Evolutionary conservation across 2,888 invertebrate species (phyloP).

Genomic region (Pollenia labialis): DNA sequence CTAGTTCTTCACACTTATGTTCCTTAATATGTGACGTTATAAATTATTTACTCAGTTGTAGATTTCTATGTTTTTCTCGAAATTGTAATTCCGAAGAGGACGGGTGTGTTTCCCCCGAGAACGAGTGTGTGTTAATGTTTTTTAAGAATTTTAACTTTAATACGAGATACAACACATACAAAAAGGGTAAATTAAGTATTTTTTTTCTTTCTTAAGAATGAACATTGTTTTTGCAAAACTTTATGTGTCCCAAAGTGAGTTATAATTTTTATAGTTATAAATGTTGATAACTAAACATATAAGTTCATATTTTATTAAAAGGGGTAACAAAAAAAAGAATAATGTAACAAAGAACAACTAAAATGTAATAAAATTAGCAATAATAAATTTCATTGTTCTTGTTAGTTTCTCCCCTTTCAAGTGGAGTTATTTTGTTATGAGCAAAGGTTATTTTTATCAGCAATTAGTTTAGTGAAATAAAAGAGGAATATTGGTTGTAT

Average conservation of each 20-base stretch:
- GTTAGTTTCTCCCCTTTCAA: conserved; percentile 30
- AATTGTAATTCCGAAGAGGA: conserved; percentile 1
- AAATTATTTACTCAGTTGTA: conserved; percentile 48
- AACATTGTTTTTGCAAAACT: conserved; percentile 10
- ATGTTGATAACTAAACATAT: conserved; percentile 39
- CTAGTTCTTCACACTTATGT: conserved; percentile 50
- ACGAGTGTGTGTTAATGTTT: conserved; percentile 26
- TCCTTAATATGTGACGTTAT: conserved; percentile 38
- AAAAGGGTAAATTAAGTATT: conserved; percentile 24
- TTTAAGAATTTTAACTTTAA: conserved; percentile 35
- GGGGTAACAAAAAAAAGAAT: neutral
- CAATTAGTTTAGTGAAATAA: conserved; percentile 30
- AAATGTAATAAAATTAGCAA: conserved; percentile 58
- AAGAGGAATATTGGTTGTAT: neutral
- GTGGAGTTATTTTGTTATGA: conserved; percentile 27
- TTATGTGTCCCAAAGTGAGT: conserved; percentile 52
- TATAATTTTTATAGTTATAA: conserved; percentile 55
- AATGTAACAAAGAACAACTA: conserved; percentile 19
- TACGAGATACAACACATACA: neutral
- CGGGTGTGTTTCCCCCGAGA: conserved; percentile 17
- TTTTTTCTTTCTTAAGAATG: conserved; percentile 15
- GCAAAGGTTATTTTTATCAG: conserved; percentile 54
- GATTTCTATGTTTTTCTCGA: conserved; percentile 26
- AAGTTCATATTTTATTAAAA: conserved; percentile 47
- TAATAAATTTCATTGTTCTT: conserved; percentile 56